A percentile compares a stretch with the other conserved stretches of the same genome.
Evolutionary conservation across 2,888 invertebrate genomes (phyloP).

Genomic region (Phymatocera aterrima): DNA sequence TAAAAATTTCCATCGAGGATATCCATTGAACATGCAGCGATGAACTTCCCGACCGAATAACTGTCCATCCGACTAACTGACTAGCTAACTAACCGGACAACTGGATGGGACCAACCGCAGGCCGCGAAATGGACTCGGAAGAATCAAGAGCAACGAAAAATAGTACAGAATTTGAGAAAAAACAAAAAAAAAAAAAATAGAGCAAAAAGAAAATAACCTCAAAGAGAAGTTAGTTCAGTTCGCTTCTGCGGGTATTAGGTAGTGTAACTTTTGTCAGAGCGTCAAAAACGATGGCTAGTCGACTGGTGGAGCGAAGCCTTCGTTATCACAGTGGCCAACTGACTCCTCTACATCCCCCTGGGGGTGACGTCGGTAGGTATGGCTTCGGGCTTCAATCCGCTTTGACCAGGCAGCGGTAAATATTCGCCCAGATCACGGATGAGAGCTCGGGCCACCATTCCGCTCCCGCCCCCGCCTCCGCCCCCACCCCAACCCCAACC

Average conservation of each 20-base stretch:
- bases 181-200: neutral
- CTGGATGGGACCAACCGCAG: no score
- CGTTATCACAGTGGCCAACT: conserved; percentile 5
- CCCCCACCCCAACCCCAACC: neutral
- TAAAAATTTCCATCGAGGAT: no score
- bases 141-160: no score
- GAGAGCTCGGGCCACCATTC: conserved; percentile 58
- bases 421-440: conserved; percentile 65
- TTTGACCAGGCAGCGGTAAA: conserved; percentile 69
- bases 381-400: conserved; percentile 59
- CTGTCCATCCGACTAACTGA: no score
- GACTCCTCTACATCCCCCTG: conserved; percentile 36
- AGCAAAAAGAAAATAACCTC: neutral
- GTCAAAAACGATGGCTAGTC: neutral
- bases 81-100: no score
- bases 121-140: no score
- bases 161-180: neutral
- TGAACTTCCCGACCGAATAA: no score
- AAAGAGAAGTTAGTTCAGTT: neutral
- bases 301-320: conserved; percentile 8
- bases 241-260: neutral
- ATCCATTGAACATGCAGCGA: no score
- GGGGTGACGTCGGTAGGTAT: conserved; percentile 43
- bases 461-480: no score
- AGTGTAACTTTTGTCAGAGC: conserved; percentile 16